Evolutionary conservation across 1,140 invertebrate species (phyloP), one percentile per base, ranked within the genome.

Genomic region (Cotesia typhae): DNA sequence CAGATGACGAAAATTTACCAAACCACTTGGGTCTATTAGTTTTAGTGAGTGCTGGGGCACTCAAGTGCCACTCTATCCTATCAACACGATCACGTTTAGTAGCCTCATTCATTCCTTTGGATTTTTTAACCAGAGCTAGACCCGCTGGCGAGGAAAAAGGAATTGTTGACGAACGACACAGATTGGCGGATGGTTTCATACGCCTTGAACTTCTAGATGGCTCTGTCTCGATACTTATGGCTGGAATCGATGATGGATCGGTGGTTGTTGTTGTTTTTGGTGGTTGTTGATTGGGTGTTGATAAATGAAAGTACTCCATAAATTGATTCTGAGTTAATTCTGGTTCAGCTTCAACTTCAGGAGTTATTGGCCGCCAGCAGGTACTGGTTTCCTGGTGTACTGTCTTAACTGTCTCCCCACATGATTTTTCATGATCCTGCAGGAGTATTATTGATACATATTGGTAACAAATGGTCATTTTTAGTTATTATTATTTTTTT

Each of bases 121-220:
- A 87, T 10, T 87, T 86, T 72, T 87, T 88, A 2, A 86, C 78
- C 63, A 90, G 75, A 59, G 85, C 79, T 10, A 89, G 80, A 7
- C 89, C 89, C 41, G 88, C 88, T n/a, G 89, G 89, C 17, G 89
- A 90, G 2, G 89, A 89, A 72, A 90, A 88, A 9, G 89, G 88
- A 53, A 90, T 89, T 59, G 83, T 83, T 12, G 87, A 77, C 72
- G 84, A 89, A 53, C 88, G 82, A 60, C 85, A 81, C 6, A 89
- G 81, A 38, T 86, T 89, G 52, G 88, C 82, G 14, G 84, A 80
- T 47, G 83, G 81, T 28, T 88, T 80, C 72, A 87, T 86, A 28
- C 88, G 83, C 47, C 86, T 76, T 1, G 88, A 86, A 17, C 83
- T 77, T 55, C 87, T 78, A 76, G 60, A 10, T 36, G 68, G 20